Evolutionary conservation across 1,140 invertebrate genomes (phyloP).

Genomic region (Delia radicum): DNA sequence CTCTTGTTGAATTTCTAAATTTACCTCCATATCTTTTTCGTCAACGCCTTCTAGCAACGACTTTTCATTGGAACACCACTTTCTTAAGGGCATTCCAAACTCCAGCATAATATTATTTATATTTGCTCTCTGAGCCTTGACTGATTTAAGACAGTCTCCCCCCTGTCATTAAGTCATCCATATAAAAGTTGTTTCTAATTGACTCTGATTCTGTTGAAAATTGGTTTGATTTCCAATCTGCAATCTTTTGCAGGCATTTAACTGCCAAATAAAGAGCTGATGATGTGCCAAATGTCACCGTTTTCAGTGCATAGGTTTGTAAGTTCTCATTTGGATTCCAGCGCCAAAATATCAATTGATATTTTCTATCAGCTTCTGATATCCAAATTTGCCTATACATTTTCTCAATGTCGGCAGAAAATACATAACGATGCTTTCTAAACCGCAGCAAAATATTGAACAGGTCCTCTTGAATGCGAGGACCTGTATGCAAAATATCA

Average conservation of each 20-base stretch:
- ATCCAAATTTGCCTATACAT: constrained; percentile 46
- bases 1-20: constrained; percentile 20
- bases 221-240: constrained; percentile 34
- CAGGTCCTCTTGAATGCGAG: constrained; percentile 30
- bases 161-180: constrained; percentile 57
- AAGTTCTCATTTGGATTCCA: constrained; percentile 28
- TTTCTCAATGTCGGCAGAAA: constrained; percentile 38
- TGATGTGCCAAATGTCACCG: constrained; percentile 42
- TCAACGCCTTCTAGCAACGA: too few relatives aligned
- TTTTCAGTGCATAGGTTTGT: constrained; percentile 33
- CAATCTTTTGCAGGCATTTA: constrained; percentile 41
- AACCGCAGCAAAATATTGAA: constrained; percentile 47
- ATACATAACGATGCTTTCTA: constrained; percentile 45
- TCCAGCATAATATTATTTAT: background rate
- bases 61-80: too few relatives aligned
- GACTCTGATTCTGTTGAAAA: constrained; percentile 37
- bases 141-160: constrained; percentile 32
- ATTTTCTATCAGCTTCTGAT: constrained; percentile 30
- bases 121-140: background rate
- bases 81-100: constrained; percentile 23
- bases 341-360: constrained; percentile 53
- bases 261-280: too few relatives aligned
- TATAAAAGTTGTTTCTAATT: constrained; percentile 54
- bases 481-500: constrained; percentile 18
- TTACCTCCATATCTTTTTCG: constrained; percentile 29